phyloP scores from a whole-genome alignment of 2,888 invertebrate species.

The Lepas anatifera region DNA sequence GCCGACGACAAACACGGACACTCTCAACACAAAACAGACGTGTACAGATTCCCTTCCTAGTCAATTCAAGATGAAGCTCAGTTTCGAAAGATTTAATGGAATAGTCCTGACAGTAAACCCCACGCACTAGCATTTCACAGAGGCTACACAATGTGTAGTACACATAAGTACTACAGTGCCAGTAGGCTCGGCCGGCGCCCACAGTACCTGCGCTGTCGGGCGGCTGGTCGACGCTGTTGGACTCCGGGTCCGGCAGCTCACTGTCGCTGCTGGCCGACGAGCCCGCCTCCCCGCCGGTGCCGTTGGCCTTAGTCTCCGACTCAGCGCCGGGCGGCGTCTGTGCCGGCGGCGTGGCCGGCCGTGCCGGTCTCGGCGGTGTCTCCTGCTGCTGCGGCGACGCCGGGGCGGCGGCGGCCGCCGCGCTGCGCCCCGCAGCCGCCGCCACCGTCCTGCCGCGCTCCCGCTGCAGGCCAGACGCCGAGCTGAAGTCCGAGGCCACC shows the following conservation, averaged over 20 bases:
- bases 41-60: too few relatives aligned
- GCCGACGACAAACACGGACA: too few relatives aligned
- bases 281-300: conserved; percentile 11
- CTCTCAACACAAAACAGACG: too few relatives aligned
- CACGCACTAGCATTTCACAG: too few relatives aligned
- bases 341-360: neutral
- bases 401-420: neutral
- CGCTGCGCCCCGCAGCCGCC: neutral
- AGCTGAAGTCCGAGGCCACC: conserved; percentile 9
- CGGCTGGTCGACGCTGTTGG: too few relatives aligned
- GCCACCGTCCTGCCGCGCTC: neutral
- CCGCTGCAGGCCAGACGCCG: neutral
- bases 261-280: conserved; percentile 5
- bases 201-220: too few relatives aligned
- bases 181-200: too few relatives aligned
- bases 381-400: neutral
- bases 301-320: neutral
- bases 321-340: conserved; percentile 1
- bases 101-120: too few relatives aligned
- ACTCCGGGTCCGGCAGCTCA: neutral
- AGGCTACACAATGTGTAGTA: too few relatives aligned
- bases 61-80: too few relatives aligned
- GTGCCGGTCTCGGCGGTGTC: neutral
- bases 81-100: too few relatives aligned
- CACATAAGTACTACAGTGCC: too few relatives aligned